phyloP scores from a whole-genome alignment of 35 echinoderm and acorn worm species.

The Strongylocentrotus purpuratus region DNA sequence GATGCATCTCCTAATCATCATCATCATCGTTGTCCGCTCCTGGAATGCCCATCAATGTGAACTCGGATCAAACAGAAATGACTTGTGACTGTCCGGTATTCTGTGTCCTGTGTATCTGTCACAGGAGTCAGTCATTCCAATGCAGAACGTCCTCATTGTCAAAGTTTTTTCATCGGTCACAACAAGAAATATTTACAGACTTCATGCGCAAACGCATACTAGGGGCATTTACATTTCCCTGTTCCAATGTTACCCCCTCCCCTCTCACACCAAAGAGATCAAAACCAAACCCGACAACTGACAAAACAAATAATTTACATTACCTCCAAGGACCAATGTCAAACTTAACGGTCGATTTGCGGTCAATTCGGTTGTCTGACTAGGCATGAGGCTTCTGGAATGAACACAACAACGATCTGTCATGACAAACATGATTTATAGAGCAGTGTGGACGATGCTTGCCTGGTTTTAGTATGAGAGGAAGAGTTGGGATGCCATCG shows the following conservation, averaged over 20 bases:
- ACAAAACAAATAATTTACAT: no score
- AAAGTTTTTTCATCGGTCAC: not conserved
- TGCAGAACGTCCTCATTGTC: not conserved
- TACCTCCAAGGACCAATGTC: no score
- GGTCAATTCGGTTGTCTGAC: no score
- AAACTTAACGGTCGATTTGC: no score
- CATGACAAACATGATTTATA: not conserved
- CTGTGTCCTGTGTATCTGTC: not conserved
- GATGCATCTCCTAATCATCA: not conserved
- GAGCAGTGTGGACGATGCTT: not conserved
- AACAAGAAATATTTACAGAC: no score
- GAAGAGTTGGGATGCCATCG: slow-evolving; percentile 30
- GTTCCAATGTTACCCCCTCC: no score
- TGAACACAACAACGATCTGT: no score
- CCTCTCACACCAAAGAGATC: no score
- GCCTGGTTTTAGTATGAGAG: not conserved
- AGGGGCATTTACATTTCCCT: no score
- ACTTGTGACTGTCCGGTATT: not conserved
- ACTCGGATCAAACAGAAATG: not conserved
- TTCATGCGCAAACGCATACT: no score
- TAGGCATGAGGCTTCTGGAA: no score
- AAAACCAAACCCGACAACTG: no score
- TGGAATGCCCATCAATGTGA: not conserved
- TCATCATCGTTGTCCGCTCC: not conserved
- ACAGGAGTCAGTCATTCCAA: not conserved